A percentile compares a stretch with the other conserved stretches of the same genome.
phyloP scores from a whole-genome alignment of 2,797 vertebrate species.

The Moxostoma hubbsi region DNA sequence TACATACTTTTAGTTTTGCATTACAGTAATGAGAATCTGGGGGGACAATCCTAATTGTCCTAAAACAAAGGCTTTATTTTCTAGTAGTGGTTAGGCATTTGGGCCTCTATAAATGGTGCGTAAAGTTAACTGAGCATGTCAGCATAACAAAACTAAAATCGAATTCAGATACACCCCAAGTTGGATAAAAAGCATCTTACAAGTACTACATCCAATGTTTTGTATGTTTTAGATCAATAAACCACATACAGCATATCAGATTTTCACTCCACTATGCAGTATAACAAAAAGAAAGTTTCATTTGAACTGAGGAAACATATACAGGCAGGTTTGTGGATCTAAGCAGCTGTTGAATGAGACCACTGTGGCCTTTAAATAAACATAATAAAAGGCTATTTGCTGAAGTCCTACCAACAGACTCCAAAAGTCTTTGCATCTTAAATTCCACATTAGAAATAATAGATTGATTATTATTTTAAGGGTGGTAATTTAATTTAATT shows the following conservation, averaged over 20 bases:
- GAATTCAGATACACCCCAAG: no score
- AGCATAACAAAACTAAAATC: no score
- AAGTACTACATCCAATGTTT: background rate
- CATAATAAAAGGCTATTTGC: background rate
- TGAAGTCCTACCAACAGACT: background rate
- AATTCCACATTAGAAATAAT: background rate
- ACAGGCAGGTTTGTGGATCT: background rate
- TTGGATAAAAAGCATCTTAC: background rate
- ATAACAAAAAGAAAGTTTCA: background rate
- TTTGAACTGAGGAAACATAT: background rate
- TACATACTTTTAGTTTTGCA: no score
- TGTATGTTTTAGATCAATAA: slow-evolving; percentile 2
- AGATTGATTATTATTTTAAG: background rate
- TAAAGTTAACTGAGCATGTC: no score
- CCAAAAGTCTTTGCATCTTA: background rate
- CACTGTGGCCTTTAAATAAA: background rate
- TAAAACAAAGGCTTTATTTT: no score
- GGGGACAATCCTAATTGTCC: no score
- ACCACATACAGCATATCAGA: background rate
- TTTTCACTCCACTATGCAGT: background rate
- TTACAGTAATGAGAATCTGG: no score
- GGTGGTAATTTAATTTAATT: slow-evolving; percentile 8
- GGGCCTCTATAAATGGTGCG: no score
- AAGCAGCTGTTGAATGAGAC: background rate
- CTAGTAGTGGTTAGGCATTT: no score